Percentiles rank a stretch among this genome's conserved stretches.
These are phyloP conservation scores for Erpobdella octoculata DNA, from an alignment of 2,888 invertebrate genomes.

Conservation along the genomic window DNA sequence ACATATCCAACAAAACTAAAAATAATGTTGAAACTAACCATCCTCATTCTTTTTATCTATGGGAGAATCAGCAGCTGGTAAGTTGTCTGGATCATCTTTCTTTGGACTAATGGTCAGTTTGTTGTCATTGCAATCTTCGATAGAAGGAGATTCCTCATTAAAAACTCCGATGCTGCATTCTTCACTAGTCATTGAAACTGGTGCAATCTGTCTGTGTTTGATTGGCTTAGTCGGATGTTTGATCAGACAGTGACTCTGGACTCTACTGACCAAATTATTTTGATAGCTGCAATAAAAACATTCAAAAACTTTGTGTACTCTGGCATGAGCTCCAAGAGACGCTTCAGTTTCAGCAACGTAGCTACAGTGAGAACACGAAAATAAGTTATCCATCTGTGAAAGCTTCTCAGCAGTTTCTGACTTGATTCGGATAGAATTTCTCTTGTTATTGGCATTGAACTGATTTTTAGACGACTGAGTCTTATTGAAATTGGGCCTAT, in stretches of 20 bases:
- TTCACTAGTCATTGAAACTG: neutral
- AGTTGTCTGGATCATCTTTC: neutral
- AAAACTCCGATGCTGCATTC: neutral
- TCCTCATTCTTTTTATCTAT: neutral
- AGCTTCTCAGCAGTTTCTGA: neutral
- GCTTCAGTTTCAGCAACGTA: conserved; percentile 20
- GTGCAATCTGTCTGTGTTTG: neutral
- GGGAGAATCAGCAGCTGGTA: neutral
- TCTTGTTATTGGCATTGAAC: neutral
- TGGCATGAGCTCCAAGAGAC: conserved; percentile 18
- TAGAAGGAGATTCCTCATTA: neutral
- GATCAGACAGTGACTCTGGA: conserved; percentile 31
- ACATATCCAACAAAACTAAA: too few species aligned
- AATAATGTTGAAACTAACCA: neutral
- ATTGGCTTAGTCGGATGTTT: conserved; percentile 26
- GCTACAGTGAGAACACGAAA: conserved; percentile 12
- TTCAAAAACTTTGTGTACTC: conserved; percentile 23
- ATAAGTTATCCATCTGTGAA: neutral
- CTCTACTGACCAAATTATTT: conserved; percentile 27
- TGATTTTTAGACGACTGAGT: neutral
- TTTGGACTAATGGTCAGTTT: too few species aligned
- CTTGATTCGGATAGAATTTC: neutral
- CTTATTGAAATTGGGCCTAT: neutral
- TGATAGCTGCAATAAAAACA: conserved; percentile 33
- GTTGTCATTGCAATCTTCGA: too few species aligned